phyloP scores from a whole-genome alignment of 2,797 vertebrate genomes.

The Staurois parvus region DNA sequence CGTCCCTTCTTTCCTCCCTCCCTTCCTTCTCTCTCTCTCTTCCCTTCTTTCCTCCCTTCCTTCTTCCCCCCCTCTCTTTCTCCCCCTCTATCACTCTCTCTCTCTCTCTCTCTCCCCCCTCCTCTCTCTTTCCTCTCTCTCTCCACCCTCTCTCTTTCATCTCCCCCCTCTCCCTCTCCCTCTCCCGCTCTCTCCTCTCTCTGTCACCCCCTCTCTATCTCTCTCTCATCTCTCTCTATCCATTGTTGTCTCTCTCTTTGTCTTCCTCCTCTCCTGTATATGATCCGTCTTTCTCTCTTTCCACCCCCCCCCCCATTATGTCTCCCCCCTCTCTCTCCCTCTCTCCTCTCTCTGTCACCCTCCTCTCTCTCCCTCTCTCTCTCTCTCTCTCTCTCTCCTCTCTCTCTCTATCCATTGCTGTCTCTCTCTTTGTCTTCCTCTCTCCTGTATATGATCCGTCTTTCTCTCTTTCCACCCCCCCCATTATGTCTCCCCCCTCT shows the following conservation, averaged over 20 bases:
- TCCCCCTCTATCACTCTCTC: too few species aligned
- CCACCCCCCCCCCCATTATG: neutral
- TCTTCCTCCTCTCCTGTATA: neutral
- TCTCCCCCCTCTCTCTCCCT: neutral
- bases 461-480: neutral
- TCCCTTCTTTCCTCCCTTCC: too few species aligned
- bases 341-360: neutral
- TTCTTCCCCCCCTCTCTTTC: too few species aligned
- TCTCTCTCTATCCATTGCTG: neutral
- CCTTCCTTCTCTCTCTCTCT: too few species aligned
- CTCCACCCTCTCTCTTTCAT: neutral
- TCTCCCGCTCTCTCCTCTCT: neutral
- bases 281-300: too few species aligned
- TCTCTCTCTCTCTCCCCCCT: neutral
- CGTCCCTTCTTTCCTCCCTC: too few species aligned
- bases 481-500: too few species aligned
- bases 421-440: neutral
- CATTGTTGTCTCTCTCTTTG: neutral
- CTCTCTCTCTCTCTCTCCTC: too few species aligned
- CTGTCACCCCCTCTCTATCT: neutral
- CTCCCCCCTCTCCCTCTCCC: too few species aligned
- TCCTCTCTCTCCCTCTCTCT: too few species aligned
- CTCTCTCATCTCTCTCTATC: neutral
- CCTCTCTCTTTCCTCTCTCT: too few species aligned
- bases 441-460: neutral